Evolutionary conservation across 2,888 invertebrate genomes (phyloP).

Genomic region (Diarsia mendica): DNA sequence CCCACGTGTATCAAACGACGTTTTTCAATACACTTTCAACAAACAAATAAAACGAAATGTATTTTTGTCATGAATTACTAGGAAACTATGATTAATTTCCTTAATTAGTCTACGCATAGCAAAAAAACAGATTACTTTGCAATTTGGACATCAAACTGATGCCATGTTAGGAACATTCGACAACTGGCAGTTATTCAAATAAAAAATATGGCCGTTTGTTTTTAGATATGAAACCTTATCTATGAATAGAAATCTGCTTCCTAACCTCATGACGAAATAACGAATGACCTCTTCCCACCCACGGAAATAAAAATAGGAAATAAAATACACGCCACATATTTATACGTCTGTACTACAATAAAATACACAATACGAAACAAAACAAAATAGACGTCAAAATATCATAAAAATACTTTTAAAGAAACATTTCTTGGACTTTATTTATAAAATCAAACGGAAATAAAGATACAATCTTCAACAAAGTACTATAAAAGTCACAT

Average conservation of each 20-base stretch:
- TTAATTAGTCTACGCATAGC: no score
- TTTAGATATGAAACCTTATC: no score
- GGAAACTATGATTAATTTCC: no score
- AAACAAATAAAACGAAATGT: no score
- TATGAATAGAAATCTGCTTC: constrained; percentile 1
- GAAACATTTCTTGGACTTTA: constrained; percentile 15
- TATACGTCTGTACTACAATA: constrained; percentile 27
- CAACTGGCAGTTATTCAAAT: no score
- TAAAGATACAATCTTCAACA: constrained; percentile 53
- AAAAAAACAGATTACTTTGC: no score
- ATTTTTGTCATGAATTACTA: no score
- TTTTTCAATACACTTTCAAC: no score
- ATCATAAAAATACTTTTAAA: constrained; percentile 31
- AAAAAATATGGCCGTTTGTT: not conserved
- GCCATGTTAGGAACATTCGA: no score
- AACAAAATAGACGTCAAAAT: constrained; percentile 27
- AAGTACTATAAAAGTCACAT: constrained; percentile 53
- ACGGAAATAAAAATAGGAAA: constrained; percentile 22
- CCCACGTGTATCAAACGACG: no score
- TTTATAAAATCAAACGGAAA: constrained; percentile 37
- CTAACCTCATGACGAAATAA: constrained; percentile 5
- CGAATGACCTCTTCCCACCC: constrained; percentile 27
- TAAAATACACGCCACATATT: constrained; percentile 37
- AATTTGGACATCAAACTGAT: no score
- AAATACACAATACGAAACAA: constrained; percentile 27